Evolutionary conservation across 2,888 invertebrate species (phyloP).

Genomic region (Cheilosia vernalis): DNA sequence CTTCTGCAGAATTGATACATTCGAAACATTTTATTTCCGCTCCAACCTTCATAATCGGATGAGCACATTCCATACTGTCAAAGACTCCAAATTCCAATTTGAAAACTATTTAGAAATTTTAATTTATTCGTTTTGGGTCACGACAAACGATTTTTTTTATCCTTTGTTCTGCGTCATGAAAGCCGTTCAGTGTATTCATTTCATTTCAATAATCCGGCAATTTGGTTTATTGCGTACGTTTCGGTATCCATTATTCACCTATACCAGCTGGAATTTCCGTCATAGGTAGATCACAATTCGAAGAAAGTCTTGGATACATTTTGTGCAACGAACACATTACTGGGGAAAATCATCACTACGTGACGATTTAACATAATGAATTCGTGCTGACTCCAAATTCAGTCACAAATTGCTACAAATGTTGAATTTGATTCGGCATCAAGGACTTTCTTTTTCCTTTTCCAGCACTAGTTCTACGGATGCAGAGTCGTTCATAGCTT

Average conservation of each 20-base stretch:
- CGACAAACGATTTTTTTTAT: neutral
- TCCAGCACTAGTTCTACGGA: neutral
- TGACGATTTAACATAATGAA: slow-evolving; percentile 5
- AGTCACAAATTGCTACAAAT: neutral
- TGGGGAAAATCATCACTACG: neutral
- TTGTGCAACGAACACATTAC: neutral
- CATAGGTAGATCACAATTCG: neutral
- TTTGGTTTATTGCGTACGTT: neutral
- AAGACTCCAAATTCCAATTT: no score
- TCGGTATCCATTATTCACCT: neutral
- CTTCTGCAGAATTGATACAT: no score
- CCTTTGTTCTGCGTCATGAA: neutral
- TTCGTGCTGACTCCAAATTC: neutral
- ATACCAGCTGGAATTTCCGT: neutral
- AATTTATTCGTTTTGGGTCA: no score
- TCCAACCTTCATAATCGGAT: no score
- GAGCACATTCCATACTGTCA: no score
- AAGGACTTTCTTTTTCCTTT: neutral
- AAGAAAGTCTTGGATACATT: neutral
- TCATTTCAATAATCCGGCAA: neutral
- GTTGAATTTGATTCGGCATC: neutral
- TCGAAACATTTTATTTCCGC: no score
- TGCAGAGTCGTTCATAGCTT: neutral
- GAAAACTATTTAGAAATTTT: no score
- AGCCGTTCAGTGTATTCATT: neutral